phyloP scores from a whole-genome alignment of 2,888 invertebrate species.

The Drosophila dives region DNA sequence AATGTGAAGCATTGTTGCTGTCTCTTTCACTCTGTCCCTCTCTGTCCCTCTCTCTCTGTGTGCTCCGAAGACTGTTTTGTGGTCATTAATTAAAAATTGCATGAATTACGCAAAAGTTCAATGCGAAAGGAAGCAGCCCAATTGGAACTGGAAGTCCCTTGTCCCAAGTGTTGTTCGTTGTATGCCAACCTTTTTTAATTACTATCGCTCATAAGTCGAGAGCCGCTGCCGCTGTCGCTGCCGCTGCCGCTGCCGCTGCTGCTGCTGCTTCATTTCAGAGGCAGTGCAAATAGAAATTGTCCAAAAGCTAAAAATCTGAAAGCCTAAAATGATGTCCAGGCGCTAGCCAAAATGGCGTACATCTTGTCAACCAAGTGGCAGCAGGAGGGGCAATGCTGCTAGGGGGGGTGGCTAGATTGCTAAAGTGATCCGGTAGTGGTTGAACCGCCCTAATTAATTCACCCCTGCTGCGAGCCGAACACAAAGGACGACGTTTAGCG shows the following conservation, averaged over 20 bases:
- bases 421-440: slow-evolving; percentile 30
- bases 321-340: slow-evolving; percentile 33
- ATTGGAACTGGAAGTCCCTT: slow-evolving; percentile 1
- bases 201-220: slow-evolving; percentile 21
- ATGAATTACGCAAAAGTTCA: slow-evolving; percentile 51
- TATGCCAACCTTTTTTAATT: slow-evolving; percentile 47
- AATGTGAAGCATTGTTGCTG: slow-evolving; percentile 16
- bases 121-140: slow-evolving; percentile 22
- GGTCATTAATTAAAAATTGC: slow-evolving; percentile 68
- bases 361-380: slow-evolving; percentile 43
- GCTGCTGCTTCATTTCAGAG: slow-evolving; percentile 18
- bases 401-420: neutral
- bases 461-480: slow-evolving; percentile 46
- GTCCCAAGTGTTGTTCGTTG: slow-evolving; percentile 18
- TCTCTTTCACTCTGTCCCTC: neutral
- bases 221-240: neutral
- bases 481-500: slow-evolving; percentile 72
- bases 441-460: slow-evolving; percentile 72
- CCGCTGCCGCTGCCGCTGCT: neutral
- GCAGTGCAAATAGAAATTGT: slow-evolving; percentile 13
- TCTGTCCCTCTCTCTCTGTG: neutral
- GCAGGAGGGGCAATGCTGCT: neutral
- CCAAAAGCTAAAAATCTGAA: slow-evolving; percentile 4
- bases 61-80: slow-evolving; percentile 12
- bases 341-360: slow-evolving; percentile 71